Evolutionary conservation across 2,113 vertebrate genomes (phyloP).

Genomic region (Notarius lentiginosus): DNA sequence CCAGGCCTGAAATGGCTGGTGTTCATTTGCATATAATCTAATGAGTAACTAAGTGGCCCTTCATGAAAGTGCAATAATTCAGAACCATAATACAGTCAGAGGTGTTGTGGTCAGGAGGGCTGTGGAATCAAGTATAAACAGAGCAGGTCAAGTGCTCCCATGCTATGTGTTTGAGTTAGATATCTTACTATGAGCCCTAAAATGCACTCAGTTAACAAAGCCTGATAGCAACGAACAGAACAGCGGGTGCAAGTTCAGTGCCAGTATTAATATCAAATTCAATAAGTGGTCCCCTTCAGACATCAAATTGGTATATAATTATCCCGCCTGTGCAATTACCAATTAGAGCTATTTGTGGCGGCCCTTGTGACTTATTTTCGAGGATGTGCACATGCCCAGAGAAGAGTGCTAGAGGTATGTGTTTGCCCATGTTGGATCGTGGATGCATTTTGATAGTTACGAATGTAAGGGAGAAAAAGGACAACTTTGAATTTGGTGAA

Average conservation of each 20-base stretch:
- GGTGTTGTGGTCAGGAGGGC: slow-evolving; percentile 21
- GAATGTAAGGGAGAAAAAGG: background rate
- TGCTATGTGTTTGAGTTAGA: slow-evolving; percentile 6
- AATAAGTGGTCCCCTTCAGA: slow-evolving; percentile 54
- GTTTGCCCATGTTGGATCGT: background rate
- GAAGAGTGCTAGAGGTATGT: slow-evolving; percentile 3
- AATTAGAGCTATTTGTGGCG: slow-evolving; percentile 53
- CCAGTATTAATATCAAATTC: slow-evolving; percentile 52
- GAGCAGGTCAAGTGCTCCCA: slow-evolving; percentile 30
- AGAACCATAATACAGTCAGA: slow-evolving; percentile 7
- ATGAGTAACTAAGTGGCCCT: slow-evolving; percentile 14
- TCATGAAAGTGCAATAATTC: slow-evolving; percentile 18
- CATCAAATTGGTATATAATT: slow-evolving; percentile 55
- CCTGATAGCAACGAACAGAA: slow-evolving; percentile 9
- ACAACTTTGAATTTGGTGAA: background rate
- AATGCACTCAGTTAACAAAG: slow-evolving; percentile 40
- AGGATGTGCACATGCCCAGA: background rate
- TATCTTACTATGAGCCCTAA: slow-evolving; percentile 27
- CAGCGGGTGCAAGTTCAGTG: slow-evolving; percentile 28
- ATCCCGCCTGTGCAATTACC: slow-evolving; percentile 52
- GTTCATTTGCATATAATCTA: background rate
- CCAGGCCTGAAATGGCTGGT: background rate
- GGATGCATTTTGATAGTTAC: slow-evolving; percentile 25
- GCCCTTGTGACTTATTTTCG: slow-evolving; percentile 46
- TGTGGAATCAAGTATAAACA: slow-evolving; percentile 20